Percentiles rank a stretch among this genome's conserved stretches.
phyloP scores from a whole-genome alignment of 2,797 vertebrate genomes.

The Neoniphon sammara region DNA sequence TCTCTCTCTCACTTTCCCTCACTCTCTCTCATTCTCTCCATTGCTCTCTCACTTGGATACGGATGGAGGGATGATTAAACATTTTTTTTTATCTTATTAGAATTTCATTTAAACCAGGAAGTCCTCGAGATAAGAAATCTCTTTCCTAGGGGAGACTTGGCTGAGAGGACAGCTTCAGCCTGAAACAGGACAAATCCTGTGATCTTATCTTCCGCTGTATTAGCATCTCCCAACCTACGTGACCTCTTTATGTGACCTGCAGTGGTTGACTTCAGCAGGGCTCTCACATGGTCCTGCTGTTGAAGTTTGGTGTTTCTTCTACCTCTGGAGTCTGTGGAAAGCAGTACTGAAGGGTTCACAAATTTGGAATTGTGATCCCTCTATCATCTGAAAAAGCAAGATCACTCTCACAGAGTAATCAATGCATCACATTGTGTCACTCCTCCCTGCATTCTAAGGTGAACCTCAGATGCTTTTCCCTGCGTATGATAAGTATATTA shows the following conservation, averaged over 20 bases:
- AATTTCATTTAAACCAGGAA: slow-evolving; percentile 72
- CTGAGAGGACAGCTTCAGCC: slow-evolving; percentile 40
- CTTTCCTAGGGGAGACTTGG: slow-evolving; percentile 36
- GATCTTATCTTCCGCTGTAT: slow-evolving; percentile 62
- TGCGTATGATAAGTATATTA: slow-evolving; percentile 75
- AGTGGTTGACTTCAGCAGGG: background rate
- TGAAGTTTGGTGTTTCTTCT: slow-evolving; percentile 14
- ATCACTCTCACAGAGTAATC: slow-evolving; percentile 67
- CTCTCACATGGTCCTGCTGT: slow-evolving; percentile 12
- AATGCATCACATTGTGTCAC: slow-evolving; percentile 60
- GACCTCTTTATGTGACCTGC: slow-evolving; percentile 40
- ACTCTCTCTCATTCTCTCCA: background rate
- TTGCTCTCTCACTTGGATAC: slow-evolving; percentile 32
- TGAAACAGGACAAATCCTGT: slow-evolving; percentile 52
- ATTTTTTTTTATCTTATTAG: slow-evolving; percentile 63
- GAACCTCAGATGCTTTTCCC: slow-evolving; percentile 63
- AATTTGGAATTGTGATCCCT: slow-evolving; percentile 61
- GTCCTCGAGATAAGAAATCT: slow-evolving; percentile 63
- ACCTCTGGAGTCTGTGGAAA: background rate
- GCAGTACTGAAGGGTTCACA: slow-evolving; percentile 34
- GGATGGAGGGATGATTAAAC: slow-evolving; percentile 61
- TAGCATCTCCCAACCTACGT: slow-evolving; percentile 41
- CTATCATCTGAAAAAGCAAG: slow-evolving; percentile 41
- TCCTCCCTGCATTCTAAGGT: slow-evolving; percentile 57
- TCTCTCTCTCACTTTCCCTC: background rate